Conservation (phyloP, 1,140 invertebrate genomes). For the Rhyzopertha dominica region DNA sequence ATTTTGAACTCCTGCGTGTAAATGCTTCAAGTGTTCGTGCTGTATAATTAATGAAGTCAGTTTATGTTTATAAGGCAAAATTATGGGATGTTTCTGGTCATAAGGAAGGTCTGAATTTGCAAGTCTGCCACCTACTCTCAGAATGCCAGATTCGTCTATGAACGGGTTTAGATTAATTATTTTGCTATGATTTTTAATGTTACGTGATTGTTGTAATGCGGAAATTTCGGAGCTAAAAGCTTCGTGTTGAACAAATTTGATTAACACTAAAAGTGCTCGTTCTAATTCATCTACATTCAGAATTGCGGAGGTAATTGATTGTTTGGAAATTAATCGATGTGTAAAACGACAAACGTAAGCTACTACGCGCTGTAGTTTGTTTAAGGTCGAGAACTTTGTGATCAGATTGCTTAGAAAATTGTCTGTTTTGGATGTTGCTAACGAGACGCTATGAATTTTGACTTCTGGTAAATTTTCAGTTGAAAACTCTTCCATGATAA, state of each 20-base stretch:
- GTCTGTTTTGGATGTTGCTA: too few relatives aligned
- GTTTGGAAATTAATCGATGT: background rate
- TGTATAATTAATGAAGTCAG: constrained; percentile 23
- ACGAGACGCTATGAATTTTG: too few relatives aligned
- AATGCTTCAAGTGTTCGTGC: constrained; percentile 19
- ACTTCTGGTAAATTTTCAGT: too few relatives aligned
- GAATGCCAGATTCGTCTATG: constrained; percentile 23
- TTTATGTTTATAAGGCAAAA: constrained; percentile 21
- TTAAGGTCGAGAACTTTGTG: constrained; percentile 11
- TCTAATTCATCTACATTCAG: too few relatives aligned
- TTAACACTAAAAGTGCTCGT: too few relatives aligned
- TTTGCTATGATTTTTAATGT: constrained; percentile 11
- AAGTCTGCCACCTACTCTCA: constrained; percentile 32
- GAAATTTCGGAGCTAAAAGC: constrained; percentile 12
- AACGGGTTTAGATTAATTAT: constrained; percentile 20
- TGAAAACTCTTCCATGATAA: too few relatives aligned
- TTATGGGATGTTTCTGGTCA: constrained; percentile 24
- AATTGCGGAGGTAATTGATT: background rate
- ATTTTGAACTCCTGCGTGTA: constrained; percentile 13
- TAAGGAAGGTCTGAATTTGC: constrained; percentile 24
- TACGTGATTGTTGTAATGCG: constrained; percentile 3
- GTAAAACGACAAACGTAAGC: constrained; percentile 10
- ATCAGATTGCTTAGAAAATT: too few relatives aligned
- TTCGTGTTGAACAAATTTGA: constrained; percentile 15
- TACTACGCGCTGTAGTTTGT: constrained; percentile 16